Percentiles rank a stretch among this genome's conserved stretches.
Conservation (phyloP, 2,888 invertebrate species). For the Stegophylla sp. region DNA sequence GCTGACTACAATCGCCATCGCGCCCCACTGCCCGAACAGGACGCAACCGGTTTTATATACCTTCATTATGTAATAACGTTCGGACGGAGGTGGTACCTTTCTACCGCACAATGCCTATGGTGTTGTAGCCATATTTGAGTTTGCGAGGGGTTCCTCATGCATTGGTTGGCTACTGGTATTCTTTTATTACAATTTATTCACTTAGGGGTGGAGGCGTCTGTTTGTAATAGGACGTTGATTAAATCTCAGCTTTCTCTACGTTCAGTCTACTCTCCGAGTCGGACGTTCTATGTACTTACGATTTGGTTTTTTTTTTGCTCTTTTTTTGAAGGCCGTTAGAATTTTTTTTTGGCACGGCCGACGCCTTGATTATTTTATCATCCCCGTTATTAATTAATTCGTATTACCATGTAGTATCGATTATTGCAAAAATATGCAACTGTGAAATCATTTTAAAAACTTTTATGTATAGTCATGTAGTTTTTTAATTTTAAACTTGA, state of each 20-base stretch:
- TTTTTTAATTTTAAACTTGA: not conserved
- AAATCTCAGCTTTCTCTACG: not conserved
- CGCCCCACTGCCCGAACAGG: not conserved
- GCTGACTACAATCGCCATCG: not conserved
- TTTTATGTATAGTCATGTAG: not conserved
- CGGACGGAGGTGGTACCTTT: constrained; percentile 27
- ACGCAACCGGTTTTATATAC: constrained; percentile 24
- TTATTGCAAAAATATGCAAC: not conserved
- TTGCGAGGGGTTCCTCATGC: constrained; percentile 6
- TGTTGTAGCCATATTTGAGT: constrained; percentile 17
- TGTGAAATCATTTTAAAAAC: not conserved
- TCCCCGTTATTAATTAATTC: not conserved
- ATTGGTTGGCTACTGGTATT: not conserved
- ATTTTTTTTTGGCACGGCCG: constrained; percentile 38
- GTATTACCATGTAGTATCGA: not conserved
- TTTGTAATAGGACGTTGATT: constrained; percentile 10
- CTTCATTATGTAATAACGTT: not conserved
- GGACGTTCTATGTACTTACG: not conserved
- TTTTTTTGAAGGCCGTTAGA: constrained; percentile 12
- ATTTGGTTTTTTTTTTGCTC: not conserved
- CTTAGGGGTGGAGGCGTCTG: constrained; percentile 10
- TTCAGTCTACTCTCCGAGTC: constrained; percentile 17
- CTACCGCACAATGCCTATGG: not conserved
- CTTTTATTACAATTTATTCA: not conserved
- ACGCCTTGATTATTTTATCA: no score